Conservation (phyloP, 2,888 invertebrate species). For the Sphecodes monilicornis region DNA sequence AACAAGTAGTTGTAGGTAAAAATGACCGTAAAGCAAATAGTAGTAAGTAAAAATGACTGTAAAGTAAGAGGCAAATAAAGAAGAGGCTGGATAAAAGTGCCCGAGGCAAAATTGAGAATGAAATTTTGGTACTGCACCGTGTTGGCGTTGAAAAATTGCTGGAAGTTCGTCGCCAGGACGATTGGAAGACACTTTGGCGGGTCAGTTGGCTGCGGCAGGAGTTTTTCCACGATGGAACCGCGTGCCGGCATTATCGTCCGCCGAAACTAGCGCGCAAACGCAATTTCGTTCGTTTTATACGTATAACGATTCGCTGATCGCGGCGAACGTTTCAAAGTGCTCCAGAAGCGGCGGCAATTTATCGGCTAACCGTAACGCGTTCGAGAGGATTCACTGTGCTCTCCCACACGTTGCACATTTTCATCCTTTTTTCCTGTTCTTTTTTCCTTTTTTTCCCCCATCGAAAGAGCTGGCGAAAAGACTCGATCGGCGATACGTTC, state of each 20-base stretch:
- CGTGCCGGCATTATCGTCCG: constrained; percentile 57
- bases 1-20: too few species aligned
- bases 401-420: constrained; percentile 9
- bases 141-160: not conserved
- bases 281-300: constrained; percentile 53
- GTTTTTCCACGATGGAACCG: constrained; percentile 36
- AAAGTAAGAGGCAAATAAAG: too few species aligned
- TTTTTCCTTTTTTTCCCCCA: not conserved
- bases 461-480: constrained; percentile 37
- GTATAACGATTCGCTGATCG: constrained; percentile 42
- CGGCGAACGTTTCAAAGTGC: constrained; percentile 42
- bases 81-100: too few species aligned
- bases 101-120: not conserved
- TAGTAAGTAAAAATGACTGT: too few species aligned
- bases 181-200: not conserved
- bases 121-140: not conserved
- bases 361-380: constrained; percentile 55
- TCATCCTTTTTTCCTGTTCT: constrained; percentile 7
- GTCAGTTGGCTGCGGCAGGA: not conserved
- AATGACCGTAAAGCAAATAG: too few species aligned
- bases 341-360: constrained; percentile 56
- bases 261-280: constrained; percentile 60
- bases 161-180: constrained; percentile 4
- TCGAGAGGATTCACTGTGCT: constrained; percentile 18
- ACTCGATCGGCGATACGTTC: constrained; percentile 34